Base-by-base conservation (phyloP, 2,113 vertebrate species). In the Ancistrus triradiatus region DNA sequence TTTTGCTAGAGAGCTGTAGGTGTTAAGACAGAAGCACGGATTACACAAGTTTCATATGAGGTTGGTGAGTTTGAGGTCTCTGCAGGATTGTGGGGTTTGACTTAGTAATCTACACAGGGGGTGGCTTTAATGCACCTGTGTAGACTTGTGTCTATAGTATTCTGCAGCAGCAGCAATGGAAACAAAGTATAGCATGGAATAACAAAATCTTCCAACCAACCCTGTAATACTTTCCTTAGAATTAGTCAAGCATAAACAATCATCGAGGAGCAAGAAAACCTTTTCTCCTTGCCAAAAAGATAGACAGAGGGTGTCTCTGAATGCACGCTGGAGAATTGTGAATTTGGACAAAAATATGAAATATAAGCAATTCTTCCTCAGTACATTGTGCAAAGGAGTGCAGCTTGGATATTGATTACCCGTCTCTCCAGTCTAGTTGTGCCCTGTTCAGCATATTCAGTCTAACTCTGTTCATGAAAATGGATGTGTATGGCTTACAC, bases 401-500 rank as follows among this genome's bases (percentile, higher is more conserved):
- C 27, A 56, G 28, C 21, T 37, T 6, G 6, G 15, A 17, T 48
- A 57, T 28, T 57, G 52, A 48, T 49, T 17, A 28, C 42, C 25
- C 15, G 27, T 56, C 51, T 37, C 50, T 53, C 10, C 17, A 42
- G 15, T 31, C 24, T n/a, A 53, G 38, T 42, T 64, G 38, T 53
- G 18, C 19, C 53, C 44, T 28, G 21, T 56, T 57, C 63, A 56
- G 52, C 21, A 24, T 55, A 37, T 65, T 56, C 63, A 35, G 28
- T 57, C 6, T 37, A n/a, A n/a, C n/a, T 6, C 63, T 47, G 14
- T 47, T 66, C 52, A 48, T 19, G 22, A 28, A 58, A 57, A 66
- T 21, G 52, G 11, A 57, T 25, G 13, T 48, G 42, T 25, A 7
- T 38, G 50, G 40, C 14, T 17, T 47, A 57, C 6, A 43, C 14